These are phyloP conservation scores for Ictidomys tridecemlineatus DNA, from an alignment of 2,113 vertebrate species.

Conservation along the genomic window DNA sequence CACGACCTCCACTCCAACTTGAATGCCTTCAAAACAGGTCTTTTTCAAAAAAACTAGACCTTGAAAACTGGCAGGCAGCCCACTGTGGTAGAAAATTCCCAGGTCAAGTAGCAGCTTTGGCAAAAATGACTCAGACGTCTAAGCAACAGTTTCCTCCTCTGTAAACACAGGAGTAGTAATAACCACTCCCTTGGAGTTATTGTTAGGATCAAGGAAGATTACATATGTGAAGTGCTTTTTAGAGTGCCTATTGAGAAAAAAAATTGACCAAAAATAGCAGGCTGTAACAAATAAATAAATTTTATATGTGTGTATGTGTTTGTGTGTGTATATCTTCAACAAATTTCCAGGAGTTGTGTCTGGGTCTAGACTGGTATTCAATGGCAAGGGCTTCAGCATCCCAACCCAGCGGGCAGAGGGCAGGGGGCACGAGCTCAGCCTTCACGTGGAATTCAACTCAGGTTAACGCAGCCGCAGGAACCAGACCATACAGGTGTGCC, in stretches of 20 bases:
- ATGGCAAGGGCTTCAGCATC: not conserved
- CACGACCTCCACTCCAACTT: not conserved
- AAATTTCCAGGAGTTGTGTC: not conserved
- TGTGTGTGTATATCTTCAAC: not conserved
- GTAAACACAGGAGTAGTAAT: not conserved
- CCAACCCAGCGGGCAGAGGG: not conserved
- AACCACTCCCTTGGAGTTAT: not conserved
- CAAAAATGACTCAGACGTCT: not conserved
- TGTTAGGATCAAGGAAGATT: not conserved
- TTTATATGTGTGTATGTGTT: no score
- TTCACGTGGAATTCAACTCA: not conserved
- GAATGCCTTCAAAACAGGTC: not conserved
- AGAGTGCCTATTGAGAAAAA: not conserved
- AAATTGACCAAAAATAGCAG: not conserved
- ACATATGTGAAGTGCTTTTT: not conserved
- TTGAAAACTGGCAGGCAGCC: slow-evolving; percentile 33
- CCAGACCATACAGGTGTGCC: slow-evolving; percentile 77
- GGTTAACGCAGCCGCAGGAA: not conserved
- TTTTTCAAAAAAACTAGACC: slow-evolving; percentile 4
- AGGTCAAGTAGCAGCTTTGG: slow-evolving; percentile 13
- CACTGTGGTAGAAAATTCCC: not conserved
- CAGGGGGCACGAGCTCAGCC: not conserved
- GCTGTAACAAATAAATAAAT: no score
- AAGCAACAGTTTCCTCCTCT: slow-evolving; percentile 17
- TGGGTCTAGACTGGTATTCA: not conserved